Evolutionary conservation across 2,797 vertebrate genomes (phyloP).

Genomic region (Sebastolobus altivelis): DNA sequence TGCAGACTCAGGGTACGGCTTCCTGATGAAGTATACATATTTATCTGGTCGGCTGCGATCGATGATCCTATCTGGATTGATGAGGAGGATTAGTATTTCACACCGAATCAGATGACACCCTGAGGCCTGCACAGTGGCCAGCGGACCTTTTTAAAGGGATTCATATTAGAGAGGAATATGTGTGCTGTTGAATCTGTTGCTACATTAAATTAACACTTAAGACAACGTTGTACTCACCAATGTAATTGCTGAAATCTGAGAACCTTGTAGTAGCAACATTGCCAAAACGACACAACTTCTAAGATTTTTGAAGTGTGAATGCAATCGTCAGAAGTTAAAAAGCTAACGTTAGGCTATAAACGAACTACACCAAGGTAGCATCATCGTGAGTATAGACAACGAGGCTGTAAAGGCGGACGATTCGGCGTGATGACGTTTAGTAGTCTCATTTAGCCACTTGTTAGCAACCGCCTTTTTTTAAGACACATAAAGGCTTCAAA

Average conservation of each 20-base stretch:
- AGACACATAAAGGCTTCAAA: no score
- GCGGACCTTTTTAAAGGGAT: background rate
- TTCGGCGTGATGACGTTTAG: no score
- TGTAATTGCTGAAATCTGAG: background rate
- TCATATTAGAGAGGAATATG: background rate
- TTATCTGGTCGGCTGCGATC: conserved; percentile 64
- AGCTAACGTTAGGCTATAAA: no score
- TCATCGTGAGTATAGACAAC: no score
- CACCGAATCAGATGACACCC: conserved; percentile 54
- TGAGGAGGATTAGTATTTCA: conserved; percentile 76
- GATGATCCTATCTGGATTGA: conserved; percentile 69
- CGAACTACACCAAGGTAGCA: no score
- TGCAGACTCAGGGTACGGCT: conserved; percentile 47
- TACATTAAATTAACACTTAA: background rate
- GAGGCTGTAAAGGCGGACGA: no score
- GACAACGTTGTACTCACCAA: background rate
- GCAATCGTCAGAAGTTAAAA: no score
- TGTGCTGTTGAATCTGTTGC: background rate
- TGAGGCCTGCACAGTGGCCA: conserved; percentile 15
- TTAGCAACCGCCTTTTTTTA: no score
- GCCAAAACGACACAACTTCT: no score
- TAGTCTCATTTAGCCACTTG: no score
- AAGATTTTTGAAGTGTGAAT: no score
- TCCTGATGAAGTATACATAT: conserved; percentile 72
- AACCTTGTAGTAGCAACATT: background rate